Percentiles rank a stretch among this genome's conserved stretches.
phyloP scores from a whole-genome alignment of 2,797 vertebrate species.

The Sebastes kiyomatsui region DNA sequence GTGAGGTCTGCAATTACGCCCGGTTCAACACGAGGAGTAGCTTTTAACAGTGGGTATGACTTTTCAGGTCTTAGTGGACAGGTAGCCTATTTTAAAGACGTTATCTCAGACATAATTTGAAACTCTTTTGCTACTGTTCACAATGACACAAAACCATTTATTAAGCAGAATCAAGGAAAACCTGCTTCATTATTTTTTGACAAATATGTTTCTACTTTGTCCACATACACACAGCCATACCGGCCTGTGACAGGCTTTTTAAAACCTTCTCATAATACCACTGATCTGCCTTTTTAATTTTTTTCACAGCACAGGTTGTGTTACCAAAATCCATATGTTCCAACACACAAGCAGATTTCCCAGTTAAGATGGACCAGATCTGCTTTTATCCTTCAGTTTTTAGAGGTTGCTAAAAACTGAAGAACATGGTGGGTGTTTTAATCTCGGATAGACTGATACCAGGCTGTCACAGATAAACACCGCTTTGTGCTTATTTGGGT shows the following conservation, averaged over 20 bases:
- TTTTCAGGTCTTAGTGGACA: too few relatives aligned
- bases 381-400: not conserved
- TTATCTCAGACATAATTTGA: too few relatives aligned
- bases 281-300: conserved; percentile 19
- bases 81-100: too few relatives aligned
- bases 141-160: not conserved
- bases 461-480: not conserved
- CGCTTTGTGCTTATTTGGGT: not conserved
- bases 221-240: not conserved
- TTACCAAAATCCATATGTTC: not conserved
- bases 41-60: too few relatives aligned
- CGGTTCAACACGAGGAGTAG: too few relatives aligned
- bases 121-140: too few relatives aligned
- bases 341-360: not conserved
- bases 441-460: too few relatives aligned
- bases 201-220: not conserved
- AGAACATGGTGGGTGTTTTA: too few relatives aligned
- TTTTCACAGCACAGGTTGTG: conserved; percentile 9
- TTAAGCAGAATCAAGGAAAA: not conserved
- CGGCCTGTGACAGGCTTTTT: not conserved
- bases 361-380: not conserved
- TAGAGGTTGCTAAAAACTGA: not conserved
- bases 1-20: too few relatives aligned
- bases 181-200: not conserved
- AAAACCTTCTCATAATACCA: not conserved